Base-by-base conservation (phyloP, 1,140 invertebrate species). In the Microplitis demolitor region DNA sequence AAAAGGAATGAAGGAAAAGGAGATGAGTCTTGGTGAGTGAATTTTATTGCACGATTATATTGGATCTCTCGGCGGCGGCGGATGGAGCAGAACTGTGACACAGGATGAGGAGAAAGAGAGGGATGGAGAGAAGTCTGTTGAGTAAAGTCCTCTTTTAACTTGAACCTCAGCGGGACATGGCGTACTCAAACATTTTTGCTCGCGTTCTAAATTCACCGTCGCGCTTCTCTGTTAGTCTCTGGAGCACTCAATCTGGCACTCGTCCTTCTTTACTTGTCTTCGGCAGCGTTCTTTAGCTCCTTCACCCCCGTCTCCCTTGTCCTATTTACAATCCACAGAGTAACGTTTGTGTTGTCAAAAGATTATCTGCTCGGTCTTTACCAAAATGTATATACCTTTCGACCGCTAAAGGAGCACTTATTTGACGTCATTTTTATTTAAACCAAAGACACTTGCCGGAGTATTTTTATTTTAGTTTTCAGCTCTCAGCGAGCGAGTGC, bases 21-120 rank as follows among this genome's bases (percentile, higher is more conserved):
- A 66, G 66, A 58, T 39, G 73, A 69, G 58, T 71, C 75, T 76
- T 79, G 78, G 78, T 84, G 82, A 84, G 83, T 84, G 80, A 84
- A 84, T 84, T 85, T 85, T 85, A 84, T 84, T 85, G 83, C 83
- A 76, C 83, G 83, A 83, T 85, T 84, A 85, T 83, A 83, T 84
- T 83, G 82, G 78, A 83, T 85, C 82, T 80, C 82, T 82, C 75
- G 76, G 78, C 78, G 78, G 74, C 78, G 39, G 39, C 78, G 78
- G 74, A 78, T 6, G 39, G 8, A 45, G 39, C 6, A 11, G 11
- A 45, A 45, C 39, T 45, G 39, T 45, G 39, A 45, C 39, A 45
- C 39, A 45, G 39, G 39, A 11, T 24, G 11, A 45, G 39, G 11
- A 45, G 39, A 11, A 45, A 45, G 39, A 45, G 11, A 45, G 11